A percentile compares a stretch with the other conserved stretches of the same genome.
Evolutionary conservation across 2,113 vertebrate species (phyloP).

Genomic region (Zeus faber): DNA sequence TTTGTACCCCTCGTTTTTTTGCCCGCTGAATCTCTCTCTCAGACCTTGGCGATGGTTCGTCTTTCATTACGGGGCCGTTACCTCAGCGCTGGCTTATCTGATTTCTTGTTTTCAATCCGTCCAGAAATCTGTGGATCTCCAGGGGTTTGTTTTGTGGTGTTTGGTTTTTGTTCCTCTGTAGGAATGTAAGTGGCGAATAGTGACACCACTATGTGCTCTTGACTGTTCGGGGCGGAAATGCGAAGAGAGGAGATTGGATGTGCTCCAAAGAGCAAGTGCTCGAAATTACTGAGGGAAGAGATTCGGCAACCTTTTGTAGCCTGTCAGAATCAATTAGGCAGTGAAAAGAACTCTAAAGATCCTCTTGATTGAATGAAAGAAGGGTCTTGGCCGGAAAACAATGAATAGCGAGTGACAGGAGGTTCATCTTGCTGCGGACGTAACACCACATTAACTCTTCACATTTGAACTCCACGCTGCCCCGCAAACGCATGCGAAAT

Average conservation of each 20-base stretch:
- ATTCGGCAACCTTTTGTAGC: conserved; percentile 68
- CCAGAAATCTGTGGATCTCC: conserved; percentile 32
- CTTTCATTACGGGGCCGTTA: conserved; percentile 16
- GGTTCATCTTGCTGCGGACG: conserved; percentile 41
- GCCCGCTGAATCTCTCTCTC: too few species aligned
- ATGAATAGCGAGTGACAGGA: conserved; percentile 42
- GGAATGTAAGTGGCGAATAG: conserved; percentile 60
- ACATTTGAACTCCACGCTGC: conserved; percentile 15
- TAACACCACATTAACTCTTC: conserved; percentile 27
- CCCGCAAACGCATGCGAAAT: too few species aligned
- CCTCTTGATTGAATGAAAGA: conserved; percentile 59
- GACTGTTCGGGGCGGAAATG: conserved; percentile 55
- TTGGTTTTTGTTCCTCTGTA: conserved; percentile 42
- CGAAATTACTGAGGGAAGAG: conserved; percentile 71
- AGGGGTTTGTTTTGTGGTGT: conserved; percentile 15
- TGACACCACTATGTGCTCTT: conserved; percentile 55
- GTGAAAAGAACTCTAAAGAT: conserved; percentile 61
- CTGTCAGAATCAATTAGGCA: conserved; percentile 68
- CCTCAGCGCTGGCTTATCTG: conserved; percentile 11
- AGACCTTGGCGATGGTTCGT: conserved; percentile 15
- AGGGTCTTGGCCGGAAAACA: conserved; percentile 26
- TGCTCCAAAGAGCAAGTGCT: conserved; percentile 61
- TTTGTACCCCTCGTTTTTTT: too few species aligned
- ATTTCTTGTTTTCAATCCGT: conserved; percentile 14
- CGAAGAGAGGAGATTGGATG: conserved; percentile 62